These are phyloP conservation scores for Turnix velox DNA, from an alignment of 2,113 vertebrate genomes.

Conservation along the genomic window DNA sequence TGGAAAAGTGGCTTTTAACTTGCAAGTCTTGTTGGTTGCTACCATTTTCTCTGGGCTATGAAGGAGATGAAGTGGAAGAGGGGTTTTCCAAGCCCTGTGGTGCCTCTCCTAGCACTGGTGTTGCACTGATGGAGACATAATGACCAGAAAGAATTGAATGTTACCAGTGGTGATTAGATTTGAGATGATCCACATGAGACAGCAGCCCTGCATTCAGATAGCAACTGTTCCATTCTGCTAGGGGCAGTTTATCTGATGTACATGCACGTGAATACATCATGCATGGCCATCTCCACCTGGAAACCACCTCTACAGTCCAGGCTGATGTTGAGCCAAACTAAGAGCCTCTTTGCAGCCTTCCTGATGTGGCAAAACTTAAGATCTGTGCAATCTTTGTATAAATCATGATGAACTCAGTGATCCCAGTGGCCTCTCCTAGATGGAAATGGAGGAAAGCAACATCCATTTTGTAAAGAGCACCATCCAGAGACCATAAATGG, in stretches of 20 bases:
- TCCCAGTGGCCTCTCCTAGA: not conserved
- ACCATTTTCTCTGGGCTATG: not conserved
- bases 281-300: not conserved
- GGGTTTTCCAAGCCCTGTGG: not conserved
- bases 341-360: not conserved
- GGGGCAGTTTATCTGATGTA: not conserved
- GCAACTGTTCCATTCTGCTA: not conserved
- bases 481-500: not conserved
- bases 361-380: not conserved
- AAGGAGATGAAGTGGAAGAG: not conserved
- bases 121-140: not conserved
- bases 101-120: not conserved
- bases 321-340: not conserved
- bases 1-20: not conserved
- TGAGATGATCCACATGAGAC: not conserved
- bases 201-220: not conserved
- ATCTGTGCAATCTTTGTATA: not conserved
- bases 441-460: too few relatives aligned
- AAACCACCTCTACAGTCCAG: not conserved
- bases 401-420: not conserved
- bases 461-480: not conserved
- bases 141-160: not conserved
- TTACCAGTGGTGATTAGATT: not conserved
- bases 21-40: not conserved
- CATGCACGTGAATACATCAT: not conserved